phyloP scores from a whole-genome alignment of 1,140 invertebrate genomes.

The Fopius arisanus region DNA sequence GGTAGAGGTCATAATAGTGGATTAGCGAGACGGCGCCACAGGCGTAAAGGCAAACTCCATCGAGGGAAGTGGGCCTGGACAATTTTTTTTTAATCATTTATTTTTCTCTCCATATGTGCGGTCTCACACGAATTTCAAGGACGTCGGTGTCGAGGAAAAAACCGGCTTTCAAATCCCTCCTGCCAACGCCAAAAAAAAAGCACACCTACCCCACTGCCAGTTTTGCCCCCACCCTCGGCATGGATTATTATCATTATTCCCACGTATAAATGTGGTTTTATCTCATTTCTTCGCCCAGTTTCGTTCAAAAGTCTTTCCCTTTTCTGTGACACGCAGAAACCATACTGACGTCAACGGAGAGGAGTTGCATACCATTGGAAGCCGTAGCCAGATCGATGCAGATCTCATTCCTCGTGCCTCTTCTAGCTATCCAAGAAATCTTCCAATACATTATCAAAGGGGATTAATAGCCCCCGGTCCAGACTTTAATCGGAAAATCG shows the following conservation, averaged over 20 bases:
- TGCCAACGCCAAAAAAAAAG: background rate
- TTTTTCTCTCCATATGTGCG: constrained; percentile 57
- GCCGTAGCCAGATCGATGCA: constrained; percentile 16
- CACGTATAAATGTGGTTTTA: background rate
- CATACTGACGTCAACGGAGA: background rate
- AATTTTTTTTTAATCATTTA: constrained; percentile 13
- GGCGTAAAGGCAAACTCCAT: constrained; percentile 20
- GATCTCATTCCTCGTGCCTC: constrained; percentile 3
- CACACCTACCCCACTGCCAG: background rate
- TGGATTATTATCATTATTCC: constrained; percentile 1
- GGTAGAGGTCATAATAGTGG: constrained; percentile 31
- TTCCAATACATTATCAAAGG: constrained; percentile 3
- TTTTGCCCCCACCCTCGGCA: constrained; percentile 8
- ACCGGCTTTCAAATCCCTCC: constrained; percentile 54
- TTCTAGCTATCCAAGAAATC: constrained; percentile 23
- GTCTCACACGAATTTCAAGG: constrained; percentile 61
- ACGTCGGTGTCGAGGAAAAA: constrained; percentile 49
- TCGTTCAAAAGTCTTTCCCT: background rate
- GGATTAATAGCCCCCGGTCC: background rate
- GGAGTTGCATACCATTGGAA: background rate
- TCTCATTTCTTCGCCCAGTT: background rate
- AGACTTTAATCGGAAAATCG: background rate
- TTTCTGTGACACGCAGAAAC: too few species aligned
- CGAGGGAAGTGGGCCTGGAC: background rate
- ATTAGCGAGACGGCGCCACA: constrained; percentile 45